Base-by-base conservation (phyloP, 2,113 vertebrate species). In the Epinephelus lanceolatus region DNA sequence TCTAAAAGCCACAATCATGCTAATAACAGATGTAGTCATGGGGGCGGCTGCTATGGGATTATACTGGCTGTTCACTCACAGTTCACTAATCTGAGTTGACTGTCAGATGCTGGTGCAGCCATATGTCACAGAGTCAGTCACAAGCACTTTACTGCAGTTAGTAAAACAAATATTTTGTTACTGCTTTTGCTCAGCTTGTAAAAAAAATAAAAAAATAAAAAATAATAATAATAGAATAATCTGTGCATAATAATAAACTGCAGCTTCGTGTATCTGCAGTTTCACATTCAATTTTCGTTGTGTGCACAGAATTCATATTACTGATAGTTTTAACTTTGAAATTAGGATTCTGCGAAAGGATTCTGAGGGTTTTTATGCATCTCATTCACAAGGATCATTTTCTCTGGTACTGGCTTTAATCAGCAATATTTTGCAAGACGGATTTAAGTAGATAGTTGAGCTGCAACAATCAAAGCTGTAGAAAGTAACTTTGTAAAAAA, bases 71-170 rank as follows among this genome's bases (percentile, higher is more conserved):
- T 27, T 73, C 10, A 3, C 37, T 62, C 37, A 55, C 51, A 25
- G 42, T 52, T 83, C 74, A 66, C 67, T 23, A 52, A 83, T 59
- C 67, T 53, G 18, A 65, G 59, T 13, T 17, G 40, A 69, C 12
- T 33, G 40, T 66, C 18, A 30, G 51, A 25, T 2, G 0, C 23
- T 42, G 53, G 19, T 56, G 49, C 25, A 66, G 52, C 59, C 13
- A 59, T 71, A 51, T 83, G 72, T 76, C 74, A 71, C 30, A 14
- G 8, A 65, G 30, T 66, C 14, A 15, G 30, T 71, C 66, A 53
- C 49, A 51, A 55, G 3, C 67, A 59, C 42, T 78, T 37, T 6
- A 25, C 27, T 51, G 59, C 67, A 56, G 49, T 23, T 56, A 19
- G 18, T 55, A 49, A 33, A 68, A 23, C 42, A 49, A 78, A 23